Conservation (phyloP, 2,797 vertebrate species). For the Falco peregrinus region DNA sequence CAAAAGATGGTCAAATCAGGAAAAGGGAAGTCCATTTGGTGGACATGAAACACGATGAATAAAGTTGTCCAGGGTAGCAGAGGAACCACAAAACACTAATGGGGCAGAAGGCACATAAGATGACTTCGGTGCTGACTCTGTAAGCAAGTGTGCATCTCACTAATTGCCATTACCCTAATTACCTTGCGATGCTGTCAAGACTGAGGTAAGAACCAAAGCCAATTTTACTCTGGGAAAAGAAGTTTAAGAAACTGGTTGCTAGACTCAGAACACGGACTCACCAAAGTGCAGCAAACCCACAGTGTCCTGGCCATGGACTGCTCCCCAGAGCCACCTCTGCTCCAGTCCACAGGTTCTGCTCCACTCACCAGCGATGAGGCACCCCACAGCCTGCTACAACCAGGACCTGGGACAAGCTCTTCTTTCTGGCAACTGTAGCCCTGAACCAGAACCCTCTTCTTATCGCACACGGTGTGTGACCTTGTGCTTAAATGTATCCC, state of each 20-base stretch:
- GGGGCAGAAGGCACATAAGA: background rate
- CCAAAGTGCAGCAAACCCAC: fast-evolving
- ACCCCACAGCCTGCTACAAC: background rate
- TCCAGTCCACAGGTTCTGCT: background rate
- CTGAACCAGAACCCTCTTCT: background rate
- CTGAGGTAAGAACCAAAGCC: background rate
- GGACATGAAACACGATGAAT: background rate
- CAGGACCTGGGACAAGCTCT: background rate
- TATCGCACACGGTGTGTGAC: background rate
- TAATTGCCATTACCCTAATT: background rate
- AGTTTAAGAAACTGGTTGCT: fast-evolving
- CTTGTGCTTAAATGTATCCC: background rate
- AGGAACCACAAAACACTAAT: background rate
- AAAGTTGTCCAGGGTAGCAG: background rate
- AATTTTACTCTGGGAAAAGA: background rate
- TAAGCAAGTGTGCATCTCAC: background rate
- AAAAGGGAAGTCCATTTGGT: background rate
- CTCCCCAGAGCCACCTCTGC: background rate
- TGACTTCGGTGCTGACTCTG: background rate
- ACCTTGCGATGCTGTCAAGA: background rate
- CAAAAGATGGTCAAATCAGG: background rate
- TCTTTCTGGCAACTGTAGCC: background rate
- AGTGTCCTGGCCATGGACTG: fast-evolving
- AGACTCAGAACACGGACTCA: background rate
- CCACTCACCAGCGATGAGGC: fast-evolving